Conservation (phyloP, 2,888 invertebrate species). For the Serrognathus titanus region DNA sequence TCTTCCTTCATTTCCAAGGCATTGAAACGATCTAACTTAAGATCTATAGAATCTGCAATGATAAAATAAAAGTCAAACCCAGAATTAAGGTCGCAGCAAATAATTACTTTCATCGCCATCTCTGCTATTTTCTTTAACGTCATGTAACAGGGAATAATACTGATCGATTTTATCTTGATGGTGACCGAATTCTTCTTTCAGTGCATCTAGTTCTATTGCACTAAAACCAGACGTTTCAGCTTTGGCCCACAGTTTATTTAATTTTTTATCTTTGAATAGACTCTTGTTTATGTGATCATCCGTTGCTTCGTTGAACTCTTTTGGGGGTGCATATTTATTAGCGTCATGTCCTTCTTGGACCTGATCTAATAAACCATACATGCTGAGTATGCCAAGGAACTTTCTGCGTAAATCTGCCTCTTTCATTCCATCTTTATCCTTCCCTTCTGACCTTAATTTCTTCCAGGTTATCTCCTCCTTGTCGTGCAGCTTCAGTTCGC, state of each 20-base stretch:
- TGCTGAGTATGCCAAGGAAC: conserved; percentile 76
- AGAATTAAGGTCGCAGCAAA: background rate
- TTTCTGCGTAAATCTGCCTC: conserved; percentile 78
- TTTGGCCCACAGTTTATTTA: conserved; percentile 86
- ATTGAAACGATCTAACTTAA: conserved; percentile 71
- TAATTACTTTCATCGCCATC: conserved; percentile 65
- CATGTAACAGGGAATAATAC: conserved; percentile 75
- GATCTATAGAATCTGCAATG: conserved; percentile 64
- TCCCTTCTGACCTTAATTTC: conserved; percentile 74
- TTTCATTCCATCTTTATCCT: conserved; percentile 82
- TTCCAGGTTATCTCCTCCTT: conserved; percentile 87
- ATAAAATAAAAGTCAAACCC: background rate
- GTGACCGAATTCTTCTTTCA: conserved; percentile 86
- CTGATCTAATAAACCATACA: conserved; percentile 76
- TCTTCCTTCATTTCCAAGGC: conserved; percentile 59
- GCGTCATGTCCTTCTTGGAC: conserved; percentile 60
- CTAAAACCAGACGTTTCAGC: conserved; percentile 87
- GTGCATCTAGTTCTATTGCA: conserved; percentile 72
- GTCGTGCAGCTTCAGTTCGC: conserved; percentile 87
- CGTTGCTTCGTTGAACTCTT: conserved; percentile 49
- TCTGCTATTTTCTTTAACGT: conserved; percentile 59
- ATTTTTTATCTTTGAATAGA: conserved; percentile 84
- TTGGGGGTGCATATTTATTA: conserved; percentile 51
- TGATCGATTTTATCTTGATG: conserved; percentile 92
- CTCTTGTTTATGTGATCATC: conserved; percentile 70